Base-by-base conservation (phyloP, 2,797 vertebrate genomes). In the Helarctos malayanus region DNA sequence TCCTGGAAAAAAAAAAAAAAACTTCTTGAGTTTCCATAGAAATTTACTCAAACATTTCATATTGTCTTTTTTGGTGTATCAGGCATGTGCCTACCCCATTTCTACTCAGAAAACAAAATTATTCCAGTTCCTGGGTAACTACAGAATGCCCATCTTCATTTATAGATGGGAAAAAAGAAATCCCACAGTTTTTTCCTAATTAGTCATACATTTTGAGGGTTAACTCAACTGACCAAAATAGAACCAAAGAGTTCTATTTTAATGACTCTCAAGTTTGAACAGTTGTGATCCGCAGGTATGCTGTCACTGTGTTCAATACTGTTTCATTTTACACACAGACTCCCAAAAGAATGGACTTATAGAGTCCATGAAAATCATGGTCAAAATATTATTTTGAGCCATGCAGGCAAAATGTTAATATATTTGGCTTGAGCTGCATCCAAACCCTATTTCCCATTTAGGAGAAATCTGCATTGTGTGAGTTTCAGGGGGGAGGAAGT, bases 321-420 rank as follows among this genome's bases (percentile, higher is more conserved):
- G 25, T 61, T 91, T 94, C 47, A 88, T 92, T 91, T 49, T 68
- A 78, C 94, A 88, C n/a, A 15, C 93, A 38, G 29, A 78, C 5
- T 88, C 27, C 49, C 35, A 25, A 23, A 23, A 68, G 94, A 75
- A 75, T 1, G 10, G 52, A 88, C 73, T 91, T 84, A 89, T 29
- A 94, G 45, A 87, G 7, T 35, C 85, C 47, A 59, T 65, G 52
- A 92, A 92, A 90, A 73, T 56, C 73, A 87, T 11, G 27, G 25
- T 92, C 21, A 92, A 82, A 85, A 79, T 82, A 83, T 18, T 18
- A 91, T 35, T 41, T n/a, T 68, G 69, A 94, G 16, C 45, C 69
- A 93, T 4, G 52, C 2, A 75, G 45, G 52, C 19, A 84, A 86
- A 91, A 65, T 11, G 45, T 27, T 19, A 49, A 57, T 82, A 49